phyloP scores from a whole-genome alignment of 2,113 vertebrate species.

The Tricholaema leucomelas region DNA sequence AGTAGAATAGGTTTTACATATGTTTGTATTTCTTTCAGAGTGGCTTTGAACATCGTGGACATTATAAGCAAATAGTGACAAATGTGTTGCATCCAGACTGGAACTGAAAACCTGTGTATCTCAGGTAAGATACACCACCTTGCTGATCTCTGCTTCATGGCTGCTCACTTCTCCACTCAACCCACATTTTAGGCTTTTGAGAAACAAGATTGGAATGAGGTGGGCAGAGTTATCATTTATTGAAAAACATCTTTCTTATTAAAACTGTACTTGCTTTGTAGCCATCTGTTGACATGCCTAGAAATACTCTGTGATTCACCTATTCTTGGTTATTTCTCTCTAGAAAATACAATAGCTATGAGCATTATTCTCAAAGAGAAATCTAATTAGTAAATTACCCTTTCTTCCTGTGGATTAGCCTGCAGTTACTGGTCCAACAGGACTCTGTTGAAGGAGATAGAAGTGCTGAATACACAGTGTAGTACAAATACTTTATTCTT shows the following conservation, averaged over 20 bases:
- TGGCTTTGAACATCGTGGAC: neutral
- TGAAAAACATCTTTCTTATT: neutral
- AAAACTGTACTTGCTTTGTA: neutral
- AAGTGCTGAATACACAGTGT: conserved; percentile 20
- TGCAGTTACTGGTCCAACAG: neutral
- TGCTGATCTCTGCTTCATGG: neutral
- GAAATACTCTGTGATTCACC: neutral
- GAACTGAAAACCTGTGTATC: neutral
- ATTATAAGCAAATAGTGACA: neutral
- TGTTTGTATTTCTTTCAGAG: neutral
- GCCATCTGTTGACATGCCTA: neutral
- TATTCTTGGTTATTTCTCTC: neutral
- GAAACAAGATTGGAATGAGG: neutral
- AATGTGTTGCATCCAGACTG: neutral
- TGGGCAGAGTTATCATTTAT: neutral
- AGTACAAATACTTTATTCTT: conserved; percentile 23
- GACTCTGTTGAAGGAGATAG: neutral
- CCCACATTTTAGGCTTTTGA: neutral
- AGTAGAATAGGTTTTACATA: neutral
- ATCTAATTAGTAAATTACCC: neutral
- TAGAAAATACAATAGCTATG: neutral
- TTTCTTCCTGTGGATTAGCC: neutral
- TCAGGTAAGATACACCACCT: neutral
- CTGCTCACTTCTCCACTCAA: neutral
- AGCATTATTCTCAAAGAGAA: neutral